phyloP scores from a whole-genome alignment of 2,888 invertebrate species.

The Digitonthophagus gazella region DNA sequence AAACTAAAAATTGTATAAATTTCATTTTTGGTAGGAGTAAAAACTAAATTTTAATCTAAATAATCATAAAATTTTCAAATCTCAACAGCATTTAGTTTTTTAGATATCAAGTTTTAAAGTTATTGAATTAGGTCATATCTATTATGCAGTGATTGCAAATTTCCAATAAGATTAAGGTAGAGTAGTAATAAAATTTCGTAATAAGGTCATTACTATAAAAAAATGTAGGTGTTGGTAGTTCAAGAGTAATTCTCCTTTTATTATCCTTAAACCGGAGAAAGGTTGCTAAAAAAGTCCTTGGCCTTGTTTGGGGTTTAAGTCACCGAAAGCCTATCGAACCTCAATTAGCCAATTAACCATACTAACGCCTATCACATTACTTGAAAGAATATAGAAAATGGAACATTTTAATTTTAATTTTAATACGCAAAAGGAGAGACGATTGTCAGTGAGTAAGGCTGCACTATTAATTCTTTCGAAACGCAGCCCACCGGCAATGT shows the following conservation, averaged over 20 bases:
- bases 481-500: background rate
- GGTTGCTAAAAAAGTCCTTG: slow-evolving; percentile 8
- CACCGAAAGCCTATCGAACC: background rate
- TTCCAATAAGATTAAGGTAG: background rate
- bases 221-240: no score
- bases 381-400: no score
- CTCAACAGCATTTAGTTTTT: no score
- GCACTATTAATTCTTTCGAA: background rate
- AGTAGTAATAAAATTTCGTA: background rate
- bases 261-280: slow-evolving; percentile 3
- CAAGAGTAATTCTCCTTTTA: background rate
- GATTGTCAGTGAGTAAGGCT: slow-evolving; percentile 1
- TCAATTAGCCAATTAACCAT: slow-evolving; percentile 1
- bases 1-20: no score
- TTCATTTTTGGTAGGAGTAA: no score
- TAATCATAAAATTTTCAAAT: no score
- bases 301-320: slow-evolving; percentile 6
- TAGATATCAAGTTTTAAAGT: no score
- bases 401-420: no score
- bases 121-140: no score
- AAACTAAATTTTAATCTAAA: no score
- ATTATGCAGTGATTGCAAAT: no score
- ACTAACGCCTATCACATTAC: background rate
- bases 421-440: slow-evolving; percentile 11
- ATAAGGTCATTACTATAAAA: no score